phyloP scores from a whole-genome alignment of 2,888 invertebrate genomes.

The Quadriops clusia region DNA sequence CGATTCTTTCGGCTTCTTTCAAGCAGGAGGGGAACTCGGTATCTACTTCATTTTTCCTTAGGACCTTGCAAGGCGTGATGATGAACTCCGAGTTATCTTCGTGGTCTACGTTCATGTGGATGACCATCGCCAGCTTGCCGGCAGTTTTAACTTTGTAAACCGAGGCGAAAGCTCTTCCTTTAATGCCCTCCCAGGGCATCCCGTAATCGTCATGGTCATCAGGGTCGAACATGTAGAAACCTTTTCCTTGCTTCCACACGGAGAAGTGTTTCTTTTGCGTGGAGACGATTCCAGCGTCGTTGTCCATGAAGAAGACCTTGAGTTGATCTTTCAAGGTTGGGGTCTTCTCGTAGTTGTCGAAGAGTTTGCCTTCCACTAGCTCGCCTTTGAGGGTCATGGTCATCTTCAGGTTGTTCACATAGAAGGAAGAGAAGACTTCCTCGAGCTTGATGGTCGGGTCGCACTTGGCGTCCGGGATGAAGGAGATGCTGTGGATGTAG shows the following conservation, averaged over 20 bases:
- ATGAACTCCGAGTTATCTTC: constrained; percentile 13
- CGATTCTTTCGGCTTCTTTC: constrained; percentile 15
- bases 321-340: constrained; percentile 15
- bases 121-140: constrained; percentile 20
- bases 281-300: constrained; percentile 25
- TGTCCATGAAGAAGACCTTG: constrained; percentile 23
- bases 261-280: constrained; percentile 24
- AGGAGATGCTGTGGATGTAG: constrained; percentile 28
- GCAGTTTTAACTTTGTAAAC: constrained; percentile 23
- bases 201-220: constrained; percentile 27
- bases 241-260: constrained; percentile 22
- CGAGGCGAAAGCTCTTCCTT: constrained; percentile 21
- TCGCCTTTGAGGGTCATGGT: constrained; percentile 24
- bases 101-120: constrained; percentile 21
- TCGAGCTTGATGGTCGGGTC: constrained; percentile 21
- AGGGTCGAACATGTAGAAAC: constrained; percentile 28
- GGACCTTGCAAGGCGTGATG: constrained; percentile 20
- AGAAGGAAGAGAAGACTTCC: constrained; percentile 25
- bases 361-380: constrained; percentile 16
- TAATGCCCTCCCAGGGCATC: constrained; percentile 22
- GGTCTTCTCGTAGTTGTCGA: constrained; percentile 14
- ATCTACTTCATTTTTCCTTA: constrained; percentile 24
- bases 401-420: constrained; percentile 23
- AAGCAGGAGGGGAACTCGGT: constrained; percentile 18
- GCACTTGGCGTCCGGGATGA: constrained; percentile 19